Base-by-base conservation (phyloP, 2,113 vertebrate genomes). In the Centropristis striata region DNA sequence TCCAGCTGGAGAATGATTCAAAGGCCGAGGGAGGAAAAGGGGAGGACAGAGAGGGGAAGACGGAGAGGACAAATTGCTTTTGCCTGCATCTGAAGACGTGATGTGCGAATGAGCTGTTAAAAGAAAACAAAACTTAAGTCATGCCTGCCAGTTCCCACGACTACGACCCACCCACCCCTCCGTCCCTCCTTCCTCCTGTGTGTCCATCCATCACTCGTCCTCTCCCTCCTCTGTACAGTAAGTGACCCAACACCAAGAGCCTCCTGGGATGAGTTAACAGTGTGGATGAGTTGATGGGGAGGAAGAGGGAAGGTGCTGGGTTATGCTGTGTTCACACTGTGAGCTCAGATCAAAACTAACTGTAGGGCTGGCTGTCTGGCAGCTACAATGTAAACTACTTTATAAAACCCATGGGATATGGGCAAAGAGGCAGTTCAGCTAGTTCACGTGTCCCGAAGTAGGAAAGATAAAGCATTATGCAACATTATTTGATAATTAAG, bases 1-100 rank as follows among this genome's bases (percentile, higher is more conserved):
- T 27, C 76, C 72, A 86, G 94, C 93, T 96, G 95, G 94, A 94
- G 95, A 94, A 94, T 88, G 82, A 92, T 90, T 96, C 91, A 94
- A 88, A 89, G 85, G 68, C 74, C 47, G 68, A 87, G 81, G 83
- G 86, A 88, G 92, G 93, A 90, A 0, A 46, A 80, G 84, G 67
- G 80, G 87, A 79, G 84, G 91, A 93, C 65, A 12, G 88, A 71
- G 86, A 75, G 87, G 80, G 75, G 86, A 75, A 84, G 90, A 94
- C 75, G 1, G 92, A 75, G 85, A 73, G 88, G 85, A 95, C 92
- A 90, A 94, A 95, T 91, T 88, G 86, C 79, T 89, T 88, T 78
- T 83, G 92, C 89, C 90, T 91, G 85, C 85, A 90, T 87, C 85
- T 88, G 91, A 95, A 92, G 92, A 93, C 87, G 88, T 90, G 92